Evolutionary conservation across 2,113 vertebrate species (phyloP).

Genomic region (Rhipidura dahli): DNA sequence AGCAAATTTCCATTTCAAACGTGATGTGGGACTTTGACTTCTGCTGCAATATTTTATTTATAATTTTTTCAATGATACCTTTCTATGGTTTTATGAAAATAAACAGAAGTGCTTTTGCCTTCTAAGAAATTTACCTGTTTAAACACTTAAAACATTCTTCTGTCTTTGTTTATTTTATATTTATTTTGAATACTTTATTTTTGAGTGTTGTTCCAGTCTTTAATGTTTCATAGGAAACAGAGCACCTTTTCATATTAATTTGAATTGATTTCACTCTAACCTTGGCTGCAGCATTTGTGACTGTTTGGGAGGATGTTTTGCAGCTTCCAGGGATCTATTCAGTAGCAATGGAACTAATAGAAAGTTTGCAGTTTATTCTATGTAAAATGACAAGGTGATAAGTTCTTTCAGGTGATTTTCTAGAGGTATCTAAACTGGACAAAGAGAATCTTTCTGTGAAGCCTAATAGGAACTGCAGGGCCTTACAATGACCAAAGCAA

Average conservation of each 20-base stretch:
- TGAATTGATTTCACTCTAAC: neutral
- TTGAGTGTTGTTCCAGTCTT: neutral
- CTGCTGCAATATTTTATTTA: neutral
- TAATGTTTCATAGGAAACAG: constrained; percentile 1
- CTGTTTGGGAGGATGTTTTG: neutral
- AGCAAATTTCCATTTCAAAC: neutral
- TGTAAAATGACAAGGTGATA: neutral
- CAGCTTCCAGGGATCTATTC: neutral
- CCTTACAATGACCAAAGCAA: neutral
- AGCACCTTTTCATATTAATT: neutral
- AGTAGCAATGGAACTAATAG: neutral
- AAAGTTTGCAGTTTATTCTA: neutral
- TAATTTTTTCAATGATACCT: neutral
- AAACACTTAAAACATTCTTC: neutral
- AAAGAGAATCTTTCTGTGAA: neutral
- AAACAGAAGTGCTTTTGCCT: neutral
- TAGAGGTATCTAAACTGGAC: neutral
- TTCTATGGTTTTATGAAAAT: neutral
- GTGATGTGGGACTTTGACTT: neutral
- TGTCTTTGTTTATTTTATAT: neutral
- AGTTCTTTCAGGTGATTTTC: neutral
- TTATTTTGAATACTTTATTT: neutral
- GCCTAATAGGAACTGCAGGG: neutral
- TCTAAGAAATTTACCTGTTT: neutral
- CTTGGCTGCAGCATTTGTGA: neutral